Base-by-base conservation (phyloP, 2,888 invertebrate genomes). In the Acrobasis repandana region DNA sequence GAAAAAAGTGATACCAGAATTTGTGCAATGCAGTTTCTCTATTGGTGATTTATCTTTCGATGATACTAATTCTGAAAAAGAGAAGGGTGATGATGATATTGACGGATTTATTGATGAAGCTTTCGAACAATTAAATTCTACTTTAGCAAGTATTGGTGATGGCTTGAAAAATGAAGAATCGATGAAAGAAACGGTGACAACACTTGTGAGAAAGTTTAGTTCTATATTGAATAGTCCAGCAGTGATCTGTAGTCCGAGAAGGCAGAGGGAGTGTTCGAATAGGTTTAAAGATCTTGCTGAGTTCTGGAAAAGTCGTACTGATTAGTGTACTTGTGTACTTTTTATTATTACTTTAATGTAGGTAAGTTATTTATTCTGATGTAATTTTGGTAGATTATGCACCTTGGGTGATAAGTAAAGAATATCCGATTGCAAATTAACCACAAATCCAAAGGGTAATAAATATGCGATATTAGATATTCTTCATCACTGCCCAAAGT, bases 41-140 rank as follows among this genome's bases (percentile, higher is more conserved):
- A 74, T 75, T 0, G 75, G 71, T 2, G 85, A 79, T 43, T 67
- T 89, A 0, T 90, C 89, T 0, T 90, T 90, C 47, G 90, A 90
- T 63, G 89, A 90, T 52, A 90, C 88, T 0, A 58, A 61, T 10
- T 64, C 65, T 10, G 74, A 73, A 38, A 69, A 70, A 33, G 79
- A 80, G 48, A 73, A 72, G 18, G 73, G 66, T 48, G 77, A 82
- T 15, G 84, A 82, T 64, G 82, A 84, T 28, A 75, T 90, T 0
- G 86, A 86, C 16, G 76, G 72, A 18, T 88, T 76, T n/a, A 89
- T 91, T 1, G 90, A 90, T 63, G 88, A 90, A 64, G 86, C 88
- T 0, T 88, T 91, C 61, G 81, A 86, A 9, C 77, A 86, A 16
- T 67, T 90, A 9, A 81, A 81, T 64, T 73, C 77, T 0, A 83